These are phyloP conservation scores for Seira ritae DNA, from an alignment of 2,888 invertebrate species.

Conservation along the genomic window DNA sequence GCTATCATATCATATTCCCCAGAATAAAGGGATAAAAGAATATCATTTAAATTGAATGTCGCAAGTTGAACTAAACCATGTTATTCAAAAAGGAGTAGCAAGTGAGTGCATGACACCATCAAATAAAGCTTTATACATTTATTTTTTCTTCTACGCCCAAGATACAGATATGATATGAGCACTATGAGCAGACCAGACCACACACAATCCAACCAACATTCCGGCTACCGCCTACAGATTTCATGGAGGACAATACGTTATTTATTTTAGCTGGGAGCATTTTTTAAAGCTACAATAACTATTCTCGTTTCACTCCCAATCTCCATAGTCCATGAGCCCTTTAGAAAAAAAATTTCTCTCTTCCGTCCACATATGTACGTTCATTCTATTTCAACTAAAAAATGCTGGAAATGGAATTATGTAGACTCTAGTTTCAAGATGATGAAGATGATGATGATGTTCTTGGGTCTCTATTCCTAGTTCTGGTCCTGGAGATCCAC, in stretches of 20 bases:
- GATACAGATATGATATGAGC: too few relatives aligned
- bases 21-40: background rate
- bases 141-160: background rate
- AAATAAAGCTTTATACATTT: background rate
- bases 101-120: constrained; percentile 12
- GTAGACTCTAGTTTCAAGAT: too few relatives aligned
- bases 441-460: too few relatives aligned
- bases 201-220: too few relatives aligned
- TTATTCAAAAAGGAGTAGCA: background rate
- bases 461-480: background rate
- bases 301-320: constrained; percentile 2
- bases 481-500: background rate
- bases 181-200: background rate
- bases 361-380: background rate
- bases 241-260: too few relatives aligned
- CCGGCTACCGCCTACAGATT: too few relatives aligned
- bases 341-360: background rate
- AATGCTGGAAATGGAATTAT: background rate
- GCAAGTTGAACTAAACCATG: background rate
- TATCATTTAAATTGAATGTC: constrained; percentile 4
- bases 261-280: background rate
- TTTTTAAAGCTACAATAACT: constrained; percentile 5
- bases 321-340: background rate
- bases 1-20: background rate
- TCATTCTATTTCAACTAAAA: background rate